These are phyloP conservation scores for Scaptomyza parva DNA, from an alignment of 2,888 invertebrate species.

Conservation along the genomic window DNA sequence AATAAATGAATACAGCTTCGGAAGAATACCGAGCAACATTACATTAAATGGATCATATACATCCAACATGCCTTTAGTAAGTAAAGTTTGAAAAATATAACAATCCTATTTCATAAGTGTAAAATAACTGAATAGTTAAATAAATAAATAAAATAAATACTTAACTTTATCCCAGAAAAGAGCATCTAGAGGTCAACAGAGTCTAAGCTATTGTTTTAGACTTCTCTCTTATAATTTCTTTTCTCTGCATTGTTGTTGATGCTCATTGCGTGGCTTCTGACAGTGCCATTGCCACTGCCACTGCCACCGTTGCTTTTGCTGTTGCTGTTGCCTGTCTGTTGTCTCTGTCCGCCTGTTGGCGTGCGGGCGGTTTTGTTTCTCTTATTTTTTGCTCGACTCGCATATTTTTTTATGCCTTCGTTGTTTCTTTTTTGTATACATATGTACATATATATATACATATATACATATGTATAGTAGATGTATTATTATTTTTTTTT, in stretches of 20 bases:
- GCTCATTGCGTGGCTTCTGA: slow-evolving; percentile 43
- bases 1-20: no score
- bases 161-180: neutral
- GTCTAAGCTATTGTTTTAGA: neutral
- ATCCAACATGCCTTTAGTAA: neutral
- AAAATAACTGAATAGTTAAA: neutral
- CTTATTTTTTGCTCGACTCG: slow-evolving; percentile 45
- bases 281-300: neutral
- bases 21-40: no score
- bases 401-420: slow-evolving; percentile 11
- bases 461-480: neutral
- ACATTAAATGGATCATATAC: neutral
- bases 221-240: neutral
- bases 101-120: neutral
- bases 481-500: slow-evolving; percentile 29
- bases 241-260: slow-evolving; percentile 26
- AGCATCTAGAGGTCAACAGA: slow-evolving; percentile 9
- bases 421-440: slow-evolving; percentile 8
- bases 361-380: slow-evolving; percentile 59
- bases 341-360: slow-evolving; percentile 63
- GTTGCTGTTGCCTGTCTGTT: slow-evolving; percentile 47
- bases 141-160: neutral
- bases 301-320: slow-evolving; percentile 9
- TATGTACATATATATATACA: neutral
- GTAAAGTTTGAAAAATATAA: neutral